phyloP scores from a whole-genome alignment of 2,113 vertebrate genomes.

The Lonchura striata region DNA sequence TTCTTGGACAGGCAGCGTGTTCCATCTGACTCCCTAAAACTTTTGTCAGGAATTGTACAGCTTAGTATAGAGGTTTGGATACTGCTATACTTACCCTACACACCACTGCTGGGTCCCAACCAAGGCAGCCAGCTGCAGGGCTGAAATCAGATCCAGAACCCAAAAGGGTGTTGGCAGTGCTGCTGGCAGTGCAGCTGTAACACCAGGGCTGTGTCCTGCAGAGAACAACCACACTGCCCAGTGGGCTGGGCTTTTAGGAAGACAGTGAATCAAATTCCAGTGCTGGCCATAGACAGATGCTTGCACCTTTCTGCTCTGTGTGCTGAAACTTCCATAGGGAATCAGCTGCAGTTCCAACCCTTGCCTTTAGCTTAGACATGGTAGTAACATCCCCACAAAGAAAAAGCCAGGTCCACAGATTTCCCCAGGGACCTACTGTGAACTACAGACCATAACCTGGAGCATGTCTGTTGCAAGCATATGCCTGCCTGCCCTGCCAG shows the following conservation, averaged over 20 bases:
- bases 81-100: neutral
- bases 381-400: neutral
- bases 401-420: neutral
- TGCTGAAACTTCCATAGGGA: neutral
- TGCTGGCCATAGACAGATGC: neutral
- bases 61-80: neutral
- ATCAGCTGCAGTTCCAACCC: neutral
- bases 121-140: neutral
- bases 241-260: neutral
- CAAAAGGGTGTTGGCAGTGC: neutral
- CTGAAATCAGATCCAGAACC: neutral
- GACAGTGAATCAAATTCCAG: neutral
- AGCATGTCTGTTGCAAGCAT: neutral
- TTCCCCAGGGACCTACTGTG: neutral
- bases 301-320: neutral
- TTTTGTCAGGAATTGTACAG: neutral
- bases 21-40: neutral
- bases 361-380: neutral
- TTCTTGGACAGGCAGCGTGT: neutral
- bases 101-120: neutral
- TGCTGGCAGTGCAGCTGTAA: neutral
- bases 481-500: neutral
- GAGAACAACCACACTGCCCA: neutral
- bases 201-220: neutral
- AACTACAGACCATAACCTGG: neutral